Base-by-base conservation (phyloP, 2,888 invertebrate species). In the Tribolium freemani region DNA sequence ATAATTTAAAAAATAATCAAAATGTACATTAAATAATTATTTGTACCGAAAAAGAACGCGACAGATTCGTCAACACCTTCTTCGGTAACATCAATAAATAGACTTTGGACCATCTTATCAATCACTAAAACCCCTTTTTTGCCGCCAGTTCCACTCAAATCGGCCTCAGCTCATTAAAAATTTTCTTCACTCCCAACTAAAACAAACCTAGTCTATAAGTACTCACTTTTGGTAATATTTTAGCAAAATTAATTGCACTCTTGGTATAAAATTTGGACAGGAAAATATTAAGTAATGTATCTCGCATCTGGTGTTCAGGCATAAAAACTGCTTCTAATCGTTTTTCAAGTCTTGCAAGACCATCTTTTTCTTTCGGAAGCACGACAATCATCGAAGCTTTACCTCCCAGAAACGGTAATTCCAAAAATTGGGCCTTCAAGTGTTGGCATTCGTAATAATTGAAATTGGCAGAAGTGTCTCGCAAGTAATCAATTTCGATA, bases 101-200 rank as follows among this genome's bases (percentile, higher is more conserved):
- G 20, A n/a, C 53, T 64, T 44, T 64, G 64, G 5, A 3, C 3
- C 5, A 53, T 53, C 10, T 20, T n/a, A 9, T 38, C 13, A 5
- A 64, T 31, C 3, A 11, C 3, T 2, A 64, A 20, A 20, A 53
- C 64, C 3, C 64, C 64, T 21, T 51, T 38, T 2, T 64, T 21
- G 2, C 64, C 64, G 2, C 53, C 38, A 16, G 53, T 53, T 38
- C 64, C 64, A 46, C 64, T 64, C 31, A 64, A 16, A 53, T 64
- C 64, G n/a, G 53, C 64, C 38, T 53, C 20, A n/a, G 13, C 8
- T 46, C 30, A 9, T 50, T n/a, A 21, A 61, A 61, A 16, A 26
- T 26, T 61, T 30, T 61, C 2, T 26, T 46, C 2, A 61, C 50
- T 10, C 53, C 53, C 10, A 64, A 21, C 64, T 64, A 46, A 31